Percentiles rank a stretch among this genome's conserved stretches.
phyloP scores from a whole-genome alignment of 2,797 vertebrate species.

The Sandelia bainsii region DNA sequence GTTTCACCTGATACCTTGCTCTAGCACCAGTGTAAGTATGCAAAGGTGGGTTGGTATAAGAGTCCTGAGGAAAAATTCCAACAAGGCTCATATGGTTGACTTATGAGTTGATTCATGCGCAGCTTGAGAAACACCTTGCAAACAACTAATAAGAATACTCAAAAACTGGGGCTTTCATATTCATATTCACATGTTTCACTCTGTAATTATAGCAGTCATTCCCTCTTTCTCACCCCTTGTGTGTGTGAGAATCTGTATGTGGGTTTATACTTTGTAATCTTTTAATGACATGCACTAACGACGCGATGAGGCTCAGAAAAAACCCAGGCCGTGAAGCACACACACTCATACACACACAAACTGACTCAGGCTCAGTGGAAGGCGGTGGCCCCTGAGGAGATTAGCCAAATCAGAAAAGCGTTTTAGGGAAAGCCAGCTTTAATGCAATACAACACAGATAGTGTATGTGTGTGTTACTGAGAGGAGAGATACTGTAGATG shows the following conservation, averaged over 20 bases:
- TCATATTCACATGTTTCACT: constrained; percentile 37
- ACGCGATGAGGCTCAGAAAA: constrained; percentile 69
- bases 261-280: constrained; percentile 80
- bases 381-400: constrained; percentile 71
- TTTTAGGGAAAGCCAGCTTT: constrained; percentile 71
- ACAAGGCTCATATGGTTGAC: constrained; percentile 34
- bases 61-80: constrained; percentile 35
- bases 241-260: constrained; percentile 52
- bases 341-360: constrained; percentile 20
- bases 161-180: constrained; percentile 34
- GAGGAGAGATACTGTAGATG: constrained; percentile 25
- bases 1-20: constrained; percentile 41
- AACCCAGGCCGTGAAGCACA: constrained; percentile 54
- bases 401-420: constrained; percentile 79
- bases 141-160: constrained; percentile 38
- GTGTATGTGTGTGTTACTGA: constrained; percentile 21
- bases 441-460: constrained; percentile 63
- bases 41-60: constrained; percentile 8
- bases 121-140: constrained; percentile 50
- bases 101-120: constrained; percentile 51
- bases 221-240: constrained; percentile 14
- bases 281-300: constrained; percentile 82
- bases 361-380: constrained; percentile 51
- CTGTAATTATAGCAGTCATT: constrained; percentile 52
- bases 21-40: constrained; percentile 4